phyloP scores from a whole-genome alignment of 2,113 vertebrate genomes.

The Peromyscus maniculatus region DNA sequence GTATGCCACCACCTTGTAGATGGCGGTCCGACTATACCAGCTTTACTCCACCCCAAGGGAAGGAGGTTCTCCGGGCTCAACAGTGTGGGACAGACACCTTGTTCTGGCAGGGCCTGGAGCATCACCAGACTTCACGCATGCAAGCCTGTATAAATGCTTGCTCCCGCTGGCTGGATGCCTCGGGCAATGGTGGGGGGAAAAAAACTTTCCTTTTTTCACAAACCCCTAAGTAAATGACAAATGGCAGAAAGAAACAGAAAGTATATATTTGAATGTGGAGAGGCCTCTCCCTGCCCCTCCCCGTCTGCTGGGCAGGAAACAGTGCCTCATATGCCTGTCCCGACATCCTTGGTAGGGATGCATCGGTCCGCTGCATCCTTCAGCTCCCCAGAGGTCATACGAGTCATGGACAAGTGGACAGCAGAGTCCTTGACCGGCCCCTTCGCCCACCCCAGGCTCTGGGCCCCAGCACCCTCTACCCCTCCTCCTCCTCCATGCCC shows the following conservation, averaged over 20 bases:
- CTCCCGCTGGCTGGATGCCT: constrained; percentile 48
- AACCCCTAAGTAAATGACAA: constrained; percentile 58
- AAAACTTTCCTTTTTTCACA: constrained; percentile 10
- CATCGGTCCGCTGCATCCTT: not conserved
- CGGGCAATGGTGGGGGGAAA: constrained; percentile 35
- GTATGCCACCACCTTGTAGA: not conserved
- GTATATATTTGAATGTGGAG: not conserved
- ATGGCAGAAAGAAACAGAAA: not conserved
- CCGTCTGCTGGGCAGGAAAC: not conserved
- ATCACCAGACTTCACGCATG: not conserved
- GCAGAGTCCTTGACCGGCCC: too few relatives aligned
- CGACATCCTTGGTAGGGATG: not conserved
- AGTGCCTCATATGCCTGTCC: not conserved
- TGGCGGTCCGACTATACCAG: not conserved
- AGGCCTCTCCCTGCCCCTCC: not conserved
- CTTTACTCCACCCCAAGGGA: not conserved
- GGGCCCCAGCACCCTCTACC: not conserved
- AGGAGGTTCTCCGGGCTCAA: not conserved
- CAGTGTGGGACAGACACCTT: not conserved
- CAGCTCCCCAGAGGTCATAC: not conserved
- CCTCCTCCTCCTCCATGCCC: not conserved
- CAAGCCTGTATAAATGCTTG: not conserved
- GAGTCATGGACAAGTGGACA: not conserved
- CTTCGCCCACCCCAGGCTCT: not conserved
- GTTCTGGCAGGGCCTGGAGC: not conserved